Conservation (phyloP, 2,797 vertebrate genomes). For the Eulemur albifrons region DNA sequence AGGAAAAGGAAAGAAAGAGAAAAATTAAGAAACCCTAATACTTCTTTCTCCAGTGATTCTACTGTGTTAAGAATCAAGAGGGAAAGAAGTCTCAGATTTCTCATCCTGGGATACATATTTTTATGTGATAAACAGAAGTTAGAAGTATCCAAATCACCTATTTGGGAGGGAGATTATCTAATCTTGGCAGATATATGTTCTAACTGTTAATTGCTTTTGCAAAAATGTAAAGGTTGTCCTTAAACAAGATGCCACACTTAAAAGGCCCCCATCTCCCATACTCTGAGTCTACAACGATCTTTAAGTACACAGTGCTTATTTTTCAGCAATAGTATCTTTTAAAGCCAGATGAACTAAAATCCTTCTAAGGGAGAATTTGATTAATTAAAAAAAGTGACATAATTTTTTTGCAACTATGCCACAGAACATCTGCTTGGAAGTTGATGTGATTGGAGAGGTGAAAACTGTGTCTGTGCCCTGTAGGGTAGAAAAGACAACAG, state of each 20-base stretch:
- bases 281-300: conserved; percentile 39
- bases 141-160: not conserved
- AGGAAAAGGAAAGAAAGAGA: not conserved
- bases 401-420: conserved; percentile 63
- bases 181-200: conserved; percentile 2
- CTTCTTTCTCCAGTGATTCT: not conserved
- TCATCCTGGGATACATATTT: not conserved
- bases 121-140: not conserved
- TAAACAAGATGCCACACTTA: conserved; percentile 56
- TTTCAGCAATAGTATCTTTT: conserved; percentile 69
- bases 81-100: not conserved
- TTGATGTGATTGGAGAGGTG: conserved; percentile 77
- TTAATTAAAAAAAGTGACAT: conserved; percentile 75
- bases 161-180: not conserved
- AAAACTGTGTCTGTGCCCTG: conserved; percentile 69
- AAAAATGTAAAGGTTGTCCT: conserved; percentile 32
- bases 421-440: conserved; percentile 80
- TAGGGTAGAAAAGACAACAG: conserved; percentile 45
- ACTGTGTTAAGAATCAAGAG: not conserved
- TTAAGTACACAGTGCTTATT: not conserved
- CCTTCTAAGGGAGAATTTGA: conserved; percentile 78
- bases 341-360: conserved; percentile 78
- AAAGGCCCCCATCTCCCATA: not conserved
- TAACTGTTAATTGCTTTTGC: conserved; percentile 36
- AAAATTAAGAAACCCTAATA: not conserved